These are phyloP conservation scores for Cremastobaeus sp. DNA, from an alignment of 2,888 invertebrate species.

Conservation along the genomic window DNA sequence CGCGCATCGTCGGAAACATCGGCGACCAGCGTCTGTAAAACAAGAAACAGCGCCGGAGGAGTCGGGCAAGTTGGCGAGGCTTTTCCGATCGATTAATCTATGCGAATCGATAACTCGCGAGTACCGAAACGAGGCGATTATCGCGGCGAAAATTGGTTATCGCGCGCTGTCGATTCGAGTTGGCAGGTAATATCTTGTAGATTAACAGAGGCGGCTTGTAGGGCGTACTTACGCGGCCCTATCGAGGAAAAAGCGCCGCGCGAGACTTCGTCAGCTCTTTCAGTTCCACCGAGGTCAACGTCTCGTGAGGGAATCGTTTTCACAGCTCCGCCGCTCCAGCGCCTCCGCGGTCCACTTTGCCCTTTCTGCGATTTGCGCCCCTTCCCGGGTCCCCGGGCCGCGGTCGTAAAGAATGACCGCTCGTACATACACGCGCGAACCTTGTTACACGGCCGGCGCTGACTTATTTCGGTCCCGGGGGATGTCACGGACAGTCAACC, in stretches of 20 bases:
- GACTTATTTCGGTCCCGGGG: constrained; percentile 64
- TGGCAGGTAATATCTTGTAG: constrained; percentile 45
- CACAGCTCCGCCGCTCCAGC: constrained; percentile 49
- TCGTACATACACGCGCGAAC: constrained; percentile 38
- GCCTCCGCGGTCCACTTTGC: constrained; percentile 35
- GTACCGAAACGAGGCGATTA: too few relatives aligned
- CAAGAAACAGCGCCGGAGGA: too few relatives aligned
- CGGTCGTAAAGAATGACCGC: constrained; percentile 50
- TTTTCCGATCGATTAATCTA: constrained; percentile 26
- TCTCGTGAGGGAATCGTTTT: constrained; percentile 52
- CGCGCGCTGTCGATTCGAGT: too few relatives aligned
- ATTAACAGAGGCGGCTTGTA: constrained; percentile 56
- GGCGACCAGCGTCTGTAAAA: too few relatives aligned
- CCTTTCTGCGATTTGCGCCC: constrained; percentile 15
- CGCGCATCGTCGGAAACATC: too few relatives aligned
- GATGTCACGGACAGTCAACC: constrained; percentile 38
- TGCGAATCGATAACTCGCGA: constrained; percentile 19
- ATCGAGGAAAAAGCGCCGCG: constrained; percentile 45
- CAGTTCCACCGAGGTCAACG: constrained; percentile 59
- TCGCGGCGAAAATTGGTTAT: too few relatives aligned
- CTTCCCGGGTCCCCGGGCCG: constrained; percentile 36
- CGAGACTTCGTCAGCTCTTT: constrained; percentile 69
- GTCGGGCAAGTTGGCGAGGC: too few relatives aligned
- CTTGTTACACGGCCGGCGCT: constrained; percentile 46
- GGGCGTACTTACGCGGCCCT: constrained; percentile 54